Evolutionary conservation across 2,888 invertebrate species (phyloP), one percentile per base, ranked within the genome.

Genomic region (Euproctis similis): DNA sequence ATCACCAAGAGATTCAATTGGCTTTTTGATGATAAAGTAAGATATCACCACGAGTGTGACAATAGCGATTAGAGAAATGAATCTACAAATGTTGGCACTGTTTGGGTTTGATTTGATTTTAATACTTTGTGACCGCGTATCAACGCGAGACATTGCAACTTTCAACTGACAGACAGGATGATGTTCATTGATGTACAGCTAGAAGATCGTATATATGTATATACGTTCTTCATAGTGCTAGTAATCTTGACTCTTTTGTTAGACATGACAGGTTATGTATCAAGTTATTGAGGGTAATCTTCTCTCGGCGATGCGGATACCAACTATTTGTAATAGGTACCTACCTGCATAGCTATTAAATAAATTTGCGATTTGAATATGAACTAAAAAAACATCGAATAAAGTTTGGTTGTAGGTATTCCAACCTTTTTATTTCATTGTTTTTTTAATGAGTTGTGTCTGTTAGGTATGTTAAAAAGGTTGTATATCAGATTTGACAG

Each of bases 111-210:
- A 45, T 67, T 71, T 71, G 41, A 71, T 53, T 30, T 66, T 56
- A 48, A 71, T 40, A 31, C 47, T 43, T 53, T 68, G 64, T 37
- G 57, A 44, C 33, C 39, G 72, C 67, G 75, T 70, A 62, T 68
- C 68, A 44, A 50, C 63, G 35, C 76, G 80, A 68, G 74, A 70
- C 82, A 81, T 82, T 65, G 72, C 72, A 74, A 58, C 50, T 58
- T 61, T n/a, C n/a, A n/a, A n/a, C 56, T 60, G 53, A 77, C 76
- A 78, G 76, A 69, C 68, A 57, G 53, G 42, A 47, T 51, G 39
- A 40, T 41, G 58, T 49, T 44, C 53, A 28, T 28, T 23, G 14
- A 7, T 25, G 53, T 54, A 59, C 62, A n/a, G n/a, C n/a, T 14
- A 6, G 14, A 14, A 4, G 14, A 14, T 14, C 14, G 6, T 14